Percentiles rank a stretch among this genome's conserved stretches.
Evolutionary conservation across 2,888 invertebrate genomes (phyloP).

Genomic region (Rhamphomyia laevipes): DNA sequence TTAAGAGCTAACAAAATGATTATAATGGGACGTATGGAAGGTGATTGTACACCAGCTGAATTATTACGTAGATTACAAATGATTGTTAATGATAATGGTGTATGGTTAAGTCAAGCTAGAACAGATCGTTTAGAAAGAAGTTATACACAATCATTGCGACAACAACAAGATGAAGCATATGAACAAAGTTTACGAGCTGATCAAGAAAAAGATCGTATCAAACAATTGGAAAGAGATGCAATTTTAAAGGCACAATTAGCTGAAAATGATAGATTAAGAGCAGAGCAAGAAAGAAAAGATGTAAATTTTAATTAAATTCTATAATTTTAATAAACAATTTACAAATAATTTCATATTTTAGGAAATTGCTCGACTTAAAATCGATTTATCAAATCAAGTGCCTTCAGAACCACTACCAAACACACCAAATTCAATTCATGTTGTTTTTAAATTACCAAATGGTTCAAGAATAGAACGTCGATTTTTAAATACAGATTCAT

Average conservation of each 20-base stretch:
- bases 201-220: conserved; percentile 81
- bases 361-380: conserved; percentile 55
- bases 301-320: conserved; percentile 18
- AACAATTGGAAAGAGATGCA: conserved; percentile 47
- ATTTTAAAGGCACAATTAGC: conserved; percentile 40
- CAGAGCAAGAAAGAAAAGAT: conserved; percentile 42
- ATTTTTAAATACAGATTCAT: conserved; percentile 67
- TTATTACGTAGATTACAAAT: conserved; percentile 60
- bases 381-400: conserved; percentile 50
- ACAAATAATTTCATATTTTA: conserved; percentile 19
- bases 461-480: conserved; percentile 80
- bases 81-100: conserved; percentile 76
- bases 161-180: conserved; percentile 90
- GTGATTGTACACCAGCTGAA: conserved; percentile 60
- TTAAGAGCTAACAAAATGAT: conserved; percentile 87
- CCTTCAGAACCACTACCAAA: conserved; percentile 65
- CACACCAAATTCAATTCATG: conserved; percentile 58
- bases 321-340: neutral
- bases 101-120: conserved; percentile 73
- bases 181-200: conserved; percentile 82
- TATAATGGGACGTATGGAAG: conserved; percentile 82
- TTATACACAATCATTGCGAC: conserved; percentile 73
- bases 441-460: conserved; percentile 84
- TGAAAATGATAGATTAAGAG: conserved; percentile 39
- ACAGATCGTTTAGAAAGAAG: conserved; percentile 75